Base-by-base conservation (phyloP, 2,113 vertebrate species). In the Ochotona princeps region DNA sequence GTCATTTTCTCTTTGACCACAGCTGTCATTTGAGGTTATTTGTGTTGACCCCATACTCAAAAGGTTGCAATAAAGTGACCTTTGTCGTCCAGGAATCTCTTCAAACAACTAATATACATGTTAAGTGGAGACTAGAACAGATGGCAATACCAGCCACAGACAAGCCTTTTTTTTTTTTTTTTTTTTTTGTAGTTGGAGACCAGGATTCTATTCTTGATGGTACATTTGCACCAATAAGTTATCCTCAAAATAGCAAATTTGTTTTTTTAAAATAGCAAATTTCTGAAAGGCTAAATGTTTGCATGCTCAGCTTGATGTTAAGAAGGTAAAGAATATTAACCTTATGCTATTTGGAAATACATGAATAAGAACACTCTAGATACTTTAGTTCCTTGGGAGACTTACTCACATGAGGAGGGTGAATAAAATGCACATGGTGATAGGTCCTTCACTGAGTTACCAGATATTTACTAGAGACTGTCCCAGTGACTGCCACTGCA, bases 91-190 rank as follows among this genome's bases (percentile, higher is more conserved):
- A 93, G 83, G 91, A 94, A 91, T 89, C 94, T 95, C 81, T 95
- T 96, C 93, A 96, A 91, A 95, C 79, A 95, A 90, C 93, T 94
- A 96, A 96, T 96, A 95, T 78, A 83, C 94, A 97, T 94, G 44
- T 85, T 93, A 93, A 96, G 65, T 94, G 63, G 89, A 91, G 95
- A 75, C 21, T 20, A 89, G 86, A 70, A 90, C 96, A 96, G 95
- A 90, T 96, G 95, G 93, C 63, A 73, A 1, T 65, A 80, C 83
- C 23, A 47, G 76, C 74, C 38, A 63, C 38, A 81, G 86, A 92
- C 51, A 67, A 92, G 66, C 23, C 70, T 88, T 83, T 92, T 61
- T 87, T 74, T 74, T 88, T 83, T 92, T 61, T 87, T 74, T n/a
- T n/a, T 74, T 88, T 83, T 92, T 61, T 87, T 74, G 5, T 75